These are phyloP conservation scores for Excalfactoria chinensis DNA, from an alignment of 2,113 vertebrate genomes.

Conservation along the genomic window DNA sequence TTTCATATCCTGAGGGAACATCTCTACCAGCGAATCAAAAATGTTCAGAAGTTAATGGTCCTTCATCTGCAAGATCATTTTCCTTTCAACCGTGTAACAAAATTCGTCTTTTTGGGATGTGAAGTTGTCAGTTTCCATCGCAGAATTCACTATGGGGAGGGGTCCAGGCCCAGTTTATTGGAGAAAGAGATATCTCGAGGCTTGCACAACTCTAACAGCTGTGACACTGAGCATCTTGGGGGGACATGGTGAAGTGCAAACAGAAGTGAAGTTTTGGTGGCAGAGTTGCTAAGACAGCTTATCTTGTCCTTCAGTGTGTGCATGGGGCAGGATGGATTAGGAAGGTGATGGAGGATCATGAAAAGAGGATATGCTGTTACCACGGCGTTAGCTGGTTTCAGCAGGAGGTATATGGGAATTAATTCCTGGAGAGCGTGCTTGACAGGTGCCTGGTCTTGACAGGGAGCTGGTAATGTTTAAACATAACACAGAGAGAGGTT, in stretches of 20 bases:
- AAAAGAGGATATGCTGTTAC: not conserved
- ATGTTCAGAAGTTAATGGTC: not conserved
- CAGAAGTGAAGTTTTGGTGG: not conserved
- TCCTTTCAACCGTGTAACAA: not conserved
- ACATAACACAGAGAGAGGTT: not conserved
- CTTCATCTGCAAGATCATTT: not conserved
- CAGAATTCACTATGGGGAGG: not conserved
- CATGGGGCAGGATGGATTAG: slow-evolving; percentile 11
- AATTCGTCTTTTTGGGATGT: not conserved
- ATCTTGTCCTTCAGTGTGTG: not conserved
- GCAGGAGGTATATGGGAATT: not conserved
- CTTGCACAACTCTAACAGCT: not conserved
- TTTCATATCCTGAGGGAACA: not conserved
- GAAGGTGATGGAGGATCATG: not conserved
- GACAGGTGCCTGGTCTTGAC: not conserved
- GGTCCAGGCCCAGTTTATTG: not conserved
- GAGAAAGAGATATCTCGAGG: not conserved
- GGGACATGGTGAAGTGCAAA: not conserved
- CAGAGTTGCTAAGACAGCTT: not conserved
- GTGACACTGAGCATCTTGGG: not conserved
- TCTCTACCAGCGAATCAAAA: not conserved
- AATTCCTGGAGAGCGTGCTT: not conserved
- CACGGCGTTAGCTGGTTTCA: not conserved
- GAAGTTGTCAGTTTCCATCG: not conserved
- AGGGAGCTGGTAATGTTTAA: not conserved